Conservation (phyloP, 2,888 invertebrate genomes). For the Phaedon cochleariae region DNA sequence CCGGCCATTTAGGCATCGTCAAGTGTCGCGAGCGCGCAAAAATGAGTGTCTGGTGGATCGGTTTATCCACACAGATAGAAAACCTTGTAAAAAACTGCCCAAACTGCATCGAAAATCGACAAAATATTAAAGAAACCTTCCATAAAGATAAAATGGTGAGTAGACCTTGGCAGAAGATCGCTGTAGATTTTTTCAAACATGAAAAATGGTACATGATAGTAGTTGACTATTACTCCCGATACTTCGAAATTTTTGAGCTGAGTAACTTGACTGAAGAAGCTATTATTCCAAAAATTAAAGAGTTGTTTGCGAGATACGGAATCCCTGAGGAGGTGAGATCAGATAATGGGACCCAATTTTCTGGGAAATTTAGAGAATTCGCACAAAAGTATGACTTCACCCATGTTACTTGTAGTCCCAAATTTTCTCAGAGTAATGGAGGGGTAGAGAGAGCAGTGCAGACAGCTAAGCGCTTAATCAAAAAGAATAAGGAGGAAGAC, state of each 20-base stretch:
- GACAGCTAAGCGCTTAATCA: constrained; percentile 1
- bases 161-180: constrained; percentile 33
- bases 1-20: neutral
- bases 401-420: constrained; percentile 3
- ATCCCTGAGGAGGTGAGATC: constrained; percentile 1
- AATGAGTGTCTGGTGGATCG: neutral
- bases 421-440: constrained; percentile 14
- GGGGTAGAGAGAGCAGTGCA: constrained; percentile 8
- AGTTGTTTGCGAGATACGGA: constrained; percentile 16
- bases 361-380: neutral
- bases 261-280: neutral
- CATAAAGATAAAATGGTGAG: constrained; percentile 25
- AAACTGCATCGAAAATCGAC: constrained; percentile 28
- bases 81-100: constrained; percentile 32
- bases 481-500: constrained; percentile 6
- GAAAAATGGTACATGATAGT: constrained; percentile 10
- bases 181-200: constrained; percentile 30
- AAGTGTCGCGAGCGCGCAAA: neutral
- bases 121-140: constrained; percentile 33
- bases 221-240: neutral
- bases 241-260: constrained; percentile 19
- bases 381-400: constrained; percentile 5
- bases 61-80: constrained; percentile 3
- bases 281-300: constrained; percentile 16
- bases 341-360: neutral